phyloP scores from a whole-genome alignment of 2,888 invertebrate species.

The Slavum lentiscoides region DNA sequence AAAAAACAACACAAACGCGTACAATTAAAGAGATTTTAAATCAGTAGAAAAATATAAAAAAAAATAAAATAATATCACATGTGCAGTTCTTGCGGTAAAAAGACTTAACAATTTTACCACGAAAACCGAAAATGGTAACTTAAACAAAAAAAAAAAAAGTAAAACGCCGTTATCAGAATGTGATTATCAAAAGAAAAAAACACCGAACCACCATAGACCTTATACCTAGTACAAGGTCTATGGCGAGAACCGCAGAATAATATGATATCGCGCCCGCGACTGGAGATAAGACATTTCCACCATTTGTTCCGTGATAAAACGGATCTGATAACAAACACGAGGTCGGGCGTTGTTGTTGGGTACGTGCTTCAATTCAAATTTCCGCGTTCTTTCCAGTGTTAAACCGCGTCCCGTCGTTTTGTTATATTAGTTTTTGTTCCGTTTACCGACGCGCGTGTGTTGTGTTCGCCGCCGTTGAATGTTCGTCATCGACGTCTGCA shows the following conservation, averaged over 20 bases:
- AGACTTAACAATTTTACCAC: slow-evolving; percentile 23
- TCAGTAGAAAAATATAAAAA: slow-evolving; percentile 9
- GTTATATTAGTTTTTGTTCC: no score
- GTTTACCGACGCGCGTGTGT: neutral
- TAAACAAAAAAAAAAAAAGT: neutral
- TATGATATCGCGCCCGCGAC: no score
- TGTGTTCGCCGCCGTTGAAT: neutral
- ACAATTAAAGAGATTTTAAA: slow-evolving; percentile 5
- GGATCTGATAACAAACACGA: slow-evolving; percentile 50
- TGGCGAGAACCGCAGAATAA: no score
- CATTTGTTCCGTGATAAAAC: no score
- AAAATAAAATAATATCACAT: slow-evolving; percentile 27
- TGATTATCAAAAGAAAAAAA: slow-evolving; percentile 10
- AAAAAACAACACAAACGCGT: neutral
- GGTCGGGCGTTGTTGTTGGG: slow-evolving; percentile 50
- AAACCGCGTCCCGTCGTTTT: neutral
- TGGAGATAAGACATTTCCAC: slow-evolving; percentile 14
- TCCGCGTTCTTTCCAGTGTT: neutral
- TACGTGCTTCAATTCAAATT: slow-evolving; percentile 21
- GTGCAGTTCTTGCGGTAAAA: slow-evolving; percentile 23
- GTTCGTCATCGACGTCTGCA: slow-evolving; percentile 38
- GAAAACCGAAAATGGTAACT: slow-evolving; percentile 23
- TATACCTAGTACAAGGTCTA: no score
- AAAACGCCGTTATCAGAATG: slow-evolving; percentile 12
- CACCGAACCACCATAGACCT: no score